Evolutionary conservation across 2,888 invertebrate species (phyloP).

Genomic region (Orchestes rusci): DNA sequence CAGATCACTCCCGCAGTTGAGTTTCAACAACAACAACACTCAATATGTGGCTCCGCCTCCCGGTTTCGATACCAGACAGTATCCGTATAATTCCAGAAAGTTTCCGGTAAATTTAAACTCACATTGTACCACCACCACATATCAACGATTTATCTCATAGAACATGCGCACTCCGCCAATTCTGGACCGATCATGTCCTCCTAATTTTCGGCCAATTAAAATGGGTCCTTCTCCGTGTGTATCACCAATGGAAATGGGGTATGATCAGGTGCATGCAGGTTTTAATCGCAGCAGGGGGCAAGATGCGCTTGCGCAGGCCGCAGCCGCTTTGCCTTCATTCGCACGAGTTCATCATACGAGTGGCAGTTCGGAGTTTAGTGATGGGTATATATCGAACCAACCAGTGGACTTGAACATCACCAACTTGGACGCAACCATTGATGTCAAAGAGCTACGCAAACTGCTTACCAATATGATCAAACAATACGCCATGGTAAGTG

Average conservation of each 20-base stretch:
- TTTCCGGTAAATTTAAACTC: no score
- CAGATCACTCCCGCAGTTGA: neutral
- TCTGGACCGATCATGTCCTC: constrained; percentile 16
- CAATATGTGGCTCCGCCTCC: constrained; percentile 23
- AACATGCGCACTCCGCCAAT: constrained; percentile 16
- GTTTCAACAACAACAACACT: constrained; percentile 13
- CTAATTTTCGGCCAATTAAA: constrained; percentile 26
- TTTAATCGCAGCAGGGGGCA: constrained; percentile 27
- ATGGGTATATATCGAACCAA: constrained; percentile 28
- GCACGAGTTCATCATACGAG: constrained; percentile 27
- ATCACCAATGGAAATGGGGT: constrained; percentile 28
- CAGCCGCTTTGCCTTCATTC: constrained; percentile 1
- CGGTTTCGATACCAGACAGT: constrained; percentile 22
- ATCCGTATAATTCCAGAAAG: constrained; percentile 22
- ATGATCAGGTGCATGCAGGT: constrained; percentile 20
- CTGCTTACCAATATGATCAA: constrained; percentile 56
- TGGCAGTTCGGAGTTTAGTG: constrained; percentile 33
- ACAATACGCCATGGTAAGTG: constrained; percentile 56
- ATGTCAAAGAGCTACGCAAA: constrained; percentile 57
- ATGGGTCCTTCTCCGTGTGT: constrained; percentile 2
- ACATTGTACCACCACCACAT: no score
- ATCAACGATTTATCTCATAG: no score
- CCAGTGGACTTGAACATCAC: constrained; percentile 54
- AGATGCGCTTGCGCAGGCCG: constrained; percentile 21
- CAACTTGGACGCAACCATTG: constrained; percentile 64